Evolutionary conservation across 2,888 invertebrate genomes (phyloP), one percentile per base, ranked within the genome.

Genomic region (Orgyia antiqua): DNA sequence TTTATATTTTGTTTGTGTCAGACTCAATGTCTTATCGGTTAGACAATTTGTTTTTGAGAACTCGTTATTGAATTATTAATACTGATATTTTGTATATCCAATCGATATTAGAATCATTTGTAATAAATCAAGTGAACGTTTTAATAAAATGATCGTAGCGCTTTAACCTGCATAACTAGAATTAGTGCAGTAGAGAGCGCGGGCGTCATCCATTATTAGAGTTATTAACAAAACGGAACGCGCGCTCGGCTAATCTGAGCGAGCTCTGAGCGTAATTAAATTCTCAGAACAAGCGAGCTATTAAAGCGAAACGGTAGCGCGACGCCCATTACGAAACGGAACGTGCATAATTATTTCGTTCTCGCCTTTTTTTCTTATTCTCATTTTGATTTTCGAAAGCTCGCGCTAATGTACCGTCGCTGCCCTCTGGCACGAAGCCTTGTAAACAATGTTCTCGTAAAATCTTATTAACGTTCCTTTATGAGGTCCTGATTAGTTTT

Each of bases 291-390:
- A 79, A 83, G 82, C 77, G 69, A 69, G 77, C 78, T 80, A 78
- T 79, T 82, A 84, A 79, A 80, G 70, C 76, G 75, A 77, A 83
- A 84, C 84, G 77, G 84, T 86, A 86, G 83, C 83, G 69, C 77
- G 74, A 76, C 74, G 71, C 76, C 72, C 82, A 86, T 84, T 83
- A 82, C 77, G 68, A 75, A 78, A 83, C 77, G 76, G 80, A 83
- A 83, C 83, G 83, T 83, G 78, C 70, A 84, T 86, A 86, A 86
- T 86, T 84, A 84, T 86, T 86, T 86, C 77, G 83, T 84, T 83
- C 79, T 78, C 78, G 73, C 73, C 69, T 74, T 80, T 77, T 76
- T 77, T 73, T 73, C 64, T 67, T 68, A 60, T 77, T 72, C 64
- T 62, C 61, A 68, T 68, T 76, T 78, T 72, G 75, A 76, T 75